Evolutionary conservation across 2,797 vertebrate species (phyloP).

Genomic region (Odontamblyopus lacepedii): DNA sequence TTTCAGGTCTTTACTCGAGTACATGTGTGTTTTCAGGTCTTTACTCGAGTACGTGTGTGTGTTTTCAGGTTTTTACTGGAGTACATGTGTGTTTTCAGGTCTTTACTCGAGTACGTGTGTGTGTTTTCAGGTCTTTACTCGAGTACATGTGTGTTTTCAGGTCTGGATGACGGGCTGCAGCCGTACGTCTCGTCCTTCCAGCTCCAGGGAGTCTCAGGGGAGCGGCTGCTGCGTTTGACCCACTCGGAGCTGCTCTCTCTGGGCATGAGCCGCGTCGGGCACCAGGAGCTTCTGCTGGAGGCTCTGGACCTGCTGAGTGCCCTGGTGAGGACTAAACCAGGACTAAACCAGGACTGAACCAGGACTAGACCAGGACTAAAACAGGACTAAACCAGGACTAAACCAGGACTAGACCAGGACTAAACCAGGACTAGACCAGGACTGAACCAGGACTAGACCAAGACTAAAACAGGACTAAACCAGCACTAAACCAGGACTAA

Average conservation of each 20-base stretch:
- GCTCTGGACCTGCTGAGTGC: constrained; percentile 94
- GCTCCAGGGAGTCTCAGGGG: constrained; percentile 88
- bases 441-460: neutral
- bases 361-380: neutral
- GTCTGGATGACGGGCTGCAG: constrained; percentile 92
- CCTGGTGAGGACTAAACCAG: constrained; percentile 74
- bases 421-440: neutral
- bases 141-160: constrained; percentile 32
- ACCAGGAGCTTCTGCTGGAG: constrained; percentile 94
- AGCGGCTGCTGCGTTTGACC: constrained; percentile 86
- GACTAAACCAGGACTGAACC: neutral
- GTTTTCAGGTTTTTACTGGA: no score
- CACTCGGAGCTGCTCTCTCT: constrained; percentile 91
- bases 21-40: no score
- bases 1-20: no score
- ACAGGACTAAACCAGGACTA: neutral
- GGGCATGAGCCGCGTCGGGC: constrained; percentile 86
- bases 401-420: neutral
- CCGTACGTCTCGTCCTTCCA: constrained; percentile 88
- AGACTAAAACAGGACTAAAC: neutral
- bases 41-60: no score
- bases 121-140: no score
- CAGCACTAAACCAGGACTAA: neutral
- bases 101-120: no score
- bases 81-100: no score